These are phyloP conservation scores for Lepidothrix coronata DNA, from an alignment of 2,113 vertebrate species.

Conservation along the genomic window DNA sequence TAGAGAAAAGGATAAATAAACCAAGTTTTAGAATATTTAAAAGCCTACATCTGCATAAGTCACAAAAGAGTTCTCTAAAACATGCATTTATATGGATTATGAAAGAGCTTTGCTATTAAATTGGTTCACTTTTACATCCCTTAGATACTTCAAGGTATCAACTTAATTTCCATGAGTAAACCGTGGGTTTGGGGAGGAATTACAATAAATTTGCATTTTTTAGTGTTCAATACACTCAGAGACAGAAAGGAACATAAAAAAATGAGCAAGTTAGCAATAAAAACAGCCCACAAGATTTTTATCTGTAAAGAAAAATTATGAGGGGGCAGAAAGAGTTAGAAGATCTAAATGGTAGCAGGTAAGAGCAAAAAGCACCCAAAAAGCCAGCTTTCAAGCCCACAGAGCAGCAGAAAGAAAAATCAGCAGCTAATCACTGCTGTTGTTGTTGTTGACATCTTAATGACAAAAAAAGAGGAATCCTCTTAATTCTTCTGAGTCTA, in stretches of 20 bases:
- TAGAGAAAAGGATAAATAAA: constrained; percentile 6
- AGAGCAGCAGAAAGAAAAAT: neutral
- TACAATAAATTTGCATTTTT: constrained; percentile 56
- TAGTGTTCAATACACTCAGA: constrained; percentile 33
- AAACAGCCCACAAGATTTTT: constrained; percentile 36
- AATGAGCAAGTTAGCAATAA: constrained; percentile 30
- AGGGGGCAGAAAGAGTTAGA: constrained; percentile 14
- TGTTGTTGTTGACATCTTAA: neutral
- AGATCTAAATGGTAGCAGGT: neutral
- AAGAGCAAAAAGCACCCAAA: constrained; percentile 11
- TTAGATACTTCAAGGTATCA: constrained; percentile 37
- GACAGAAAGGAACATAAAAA: constrained; percentile 32
- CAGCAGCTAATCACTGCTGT: neutral
- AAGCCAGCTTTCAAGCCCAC: neutral
- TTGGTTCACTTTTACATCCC: constrained; percentile 9
- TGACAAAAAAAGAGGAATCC: neutral
- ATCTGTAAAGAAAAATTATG: constrained; percentile 22
- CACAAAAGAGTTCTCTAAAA: constrained; percentile 1
- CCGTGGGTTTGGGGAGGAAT: neutral
- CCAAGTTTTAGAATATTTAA: neutral
- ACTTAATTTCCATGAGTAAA: constrained; percentile 50
- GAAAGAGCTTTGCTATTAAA: neutral
- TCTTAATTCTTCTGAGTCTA: neutral
- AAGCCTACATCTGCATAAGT: neutral
- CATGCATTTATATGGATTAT: neutral